A percentile compares a stretch with the other conserved stretches of the same genome.
Evolutionary conservation across 92 coral and sea anemone genomes (phyloP).

Genomic region (Pocillopora meandrina): DNA sequence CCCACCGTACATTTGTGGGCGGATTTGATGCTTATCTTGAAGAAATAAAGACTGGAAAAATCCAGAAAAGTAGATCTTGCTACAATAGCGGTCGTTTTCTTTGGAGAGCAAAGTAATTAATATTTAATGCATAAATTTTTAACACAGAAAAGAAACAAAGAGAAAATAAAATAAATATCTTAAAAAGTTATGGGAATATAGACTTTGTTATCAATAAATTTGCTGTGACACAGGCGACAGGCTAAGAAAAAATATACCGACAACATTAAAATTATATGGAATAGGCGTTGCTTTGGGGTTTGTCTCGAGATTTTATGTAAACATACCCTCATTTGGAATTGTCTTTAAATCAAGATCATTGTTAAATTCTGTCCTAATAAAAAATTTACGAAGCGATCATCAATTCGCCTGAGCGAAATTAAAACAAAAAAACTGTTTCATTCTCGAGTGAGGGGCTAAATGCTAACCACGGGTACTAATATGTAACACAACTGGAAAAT

Average conservation of each 20-base stretch:
- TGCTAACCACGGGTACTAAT: background rate
- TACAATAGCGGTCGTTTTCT: constrained; percentile 4
- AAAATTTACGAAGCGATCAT: constrained; percentile 15
- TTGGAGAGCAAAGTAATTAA: constrained; percentile 17
- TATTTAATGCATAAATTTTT: constrained; percentile 21
- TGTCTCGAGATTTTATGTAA: background rate
- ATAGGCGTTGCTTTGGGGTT: background rate
- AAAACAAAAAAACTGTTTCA: background rate
- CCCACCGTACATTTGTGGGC: background rate
- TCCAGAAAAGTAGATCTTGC: too few relatives aligned
- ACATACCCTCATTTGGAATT: constrained; percentile 33
- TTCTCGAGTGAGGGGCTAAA: background rate
- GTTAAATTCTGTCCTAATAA: constrained; percentile 18
- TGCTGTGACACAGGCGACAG: background rate
- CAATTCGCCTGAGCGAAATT: background rate
- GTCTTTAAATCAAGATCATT: constrained; percentile 23
- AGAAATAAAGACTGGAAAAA: background rate
- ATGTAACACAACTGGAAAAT: background rate
- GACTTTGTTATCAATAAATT: background rate
- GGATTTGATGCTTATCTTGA: too few relatives aligned
- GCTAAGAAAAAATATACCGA: background rate
- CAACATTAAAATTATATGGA: background rate
- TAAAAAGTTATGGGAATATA: background rate
- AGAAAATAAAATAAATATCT: background rate
- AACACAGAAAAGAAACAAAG: constrained; percentile 18